Evolutionary conservation across 1,140 invertebrate genomes (phyloP).

Genomic region (Magallana gigas): DNA sequence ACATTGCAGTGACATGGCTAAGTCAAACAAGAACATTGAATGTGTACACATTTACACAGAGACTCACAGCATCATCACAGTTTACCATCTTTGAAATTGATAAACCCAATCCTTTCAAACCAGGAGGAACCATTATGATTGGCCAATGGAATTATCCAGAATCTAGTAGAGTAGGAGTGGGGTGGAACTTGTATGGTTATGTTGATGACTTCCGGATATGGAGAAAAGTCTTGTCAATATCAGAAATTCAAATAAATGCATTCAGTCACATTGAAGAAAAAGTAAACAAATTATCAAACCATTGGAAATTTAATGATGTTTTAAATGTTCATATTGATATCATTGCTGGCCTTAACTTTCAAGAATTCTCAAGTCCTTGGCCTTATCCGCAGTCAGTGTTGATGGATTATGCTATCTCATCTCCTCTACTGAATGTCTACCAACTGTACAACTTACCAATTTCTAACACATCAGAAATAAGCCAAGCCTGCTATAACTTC

Average conservation of each 20-base stretch:
- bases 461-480: neutral
- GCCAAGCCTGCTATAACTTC: conserved; percentile 44
- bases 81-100: conserved; percentile 17
- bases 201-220: conserved; percentile 65
- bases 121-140: conserved; percentile 61
- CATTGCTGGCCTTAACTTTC: conserved; percentile 47
- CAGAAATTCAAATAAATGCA: conserved; percentile 51
- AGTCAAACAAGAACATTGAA: conserved; percentile 42
- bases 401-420: conserved; percentile 50
- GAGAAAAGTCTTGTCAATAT: conserved; percentile 53
- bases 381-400: conserved; percentile 49
- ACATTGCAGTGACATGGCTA: conserved; percentile 61
- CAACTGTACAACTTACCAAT: neutral
- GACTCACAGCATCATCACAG: conserved; percentile 42
- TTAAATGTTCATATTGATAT: conserved; percentile 46
- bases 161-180: conserved; percentile 38
- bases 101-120: conserved; percentile 48
- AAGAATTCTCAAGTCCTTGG: conserved; percentile 52
- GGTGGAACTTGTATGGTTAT: conserved; percentile 59
- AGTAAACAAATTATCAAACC: conserved; percentile 48
- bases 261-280: conserved; percentile 41
- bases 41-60: conserved; percentile 50
- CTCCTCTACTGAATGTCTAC: conserved; percentile 30
- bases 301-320: conserved; percentile 62
- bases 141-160: conserved; percentile 59